Evolutionary conservation across 2,797 vertebrate genomes (phyloP), one percentile per base, ranked within the genome.

Genomic region (Salmo trutta): DNA sequence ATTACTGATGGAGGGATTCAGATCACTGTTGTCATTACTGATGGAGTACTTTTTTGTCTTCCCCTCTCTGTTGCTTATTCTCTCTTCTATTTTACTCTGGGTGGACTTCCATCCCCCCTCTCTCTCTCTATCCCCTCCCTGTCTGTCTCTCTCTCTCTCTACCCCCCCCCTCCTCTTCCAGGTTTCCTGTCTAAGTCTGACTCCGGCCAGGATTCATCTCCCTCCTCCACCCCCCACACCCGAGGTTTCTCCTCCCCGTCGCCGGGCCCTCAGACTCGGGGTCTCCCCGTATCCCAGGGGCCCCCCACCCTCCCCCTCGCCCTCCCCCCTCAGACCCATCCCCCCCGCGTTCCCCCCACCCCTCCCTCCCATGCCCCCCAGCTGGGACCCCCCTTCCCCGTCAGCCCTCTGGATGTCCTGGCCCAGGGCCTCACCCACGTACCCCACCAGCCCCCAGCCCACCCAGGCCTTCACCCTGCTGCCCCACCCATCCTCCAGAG

Each of bases 371-470:
- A 90, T 1, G 72, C 85, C 10, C 86, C 89, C 19, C 92, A 90
- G 36, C 83, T 92, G 3, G 91, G 86, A 24, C 87, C 87, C 67
- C 89, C 94, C 5, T 96, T 95, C 73, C 88, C 95, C 33, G 79
- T 95, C 0, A 91, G 95, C 21, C 93, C 94, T 73, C 91, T 94
- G 47, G 95, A 96, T 71, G 85, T 94, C 85, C 91, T 96, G 52
- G 87, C 93, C 71, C 96, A 94, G 88, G 85, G 93, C 29, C 92
- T 96, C 82, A 96, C 96, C 24, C 90, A 95, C 79, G 93, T 96
- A 77, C 94, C 95, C 68, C 92, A 91, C 21, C 91, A 84, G 1
- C 77, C 87, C 5, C 84, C 17, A 3, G 78, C 82, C 0, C 90
- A 87, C 76, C 84, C 82, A 5, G 86, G 85, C 68, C 84, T 24